These are phyloP conservation scores for Atractosteus spatula DNA, from an alignment of 2,113 vertebrate genomes.

Conservation along the genomic window DNA sequence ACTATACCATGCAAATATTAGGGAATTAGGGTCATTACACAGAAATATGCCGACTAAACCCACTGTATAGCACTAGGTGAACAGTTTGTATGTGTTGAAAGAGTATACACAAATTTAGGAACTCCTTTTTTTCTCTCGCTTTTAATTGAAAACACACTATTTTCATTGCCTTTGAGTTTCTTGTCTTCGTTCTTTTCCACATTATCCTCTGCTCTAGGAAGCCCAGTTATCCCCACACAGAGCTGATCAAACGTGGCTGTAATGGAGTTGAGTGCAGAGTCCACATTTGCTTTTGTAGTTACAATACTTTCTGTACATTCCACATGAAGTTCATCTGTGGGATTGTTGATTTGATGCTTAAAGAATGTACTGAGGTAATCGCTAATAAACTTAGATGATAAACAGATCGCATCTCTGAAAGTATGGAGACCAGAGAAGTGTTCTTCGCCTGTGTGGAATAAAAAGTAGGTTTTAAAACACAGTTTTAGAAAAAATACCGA, in stretches of 20 bases:
- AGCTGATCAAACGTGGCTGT: conserved; percentile 35
- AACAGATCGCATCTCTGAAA: conserved; percentile 50
- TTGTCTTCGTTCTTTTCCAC: conserved; percentile 23
- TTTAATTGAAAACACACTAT: conserved; percentile 1
- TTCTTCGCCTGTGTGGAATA: conserved; percentile 41
- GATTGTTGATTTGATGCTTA: not conserved
- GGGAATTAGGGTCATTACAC: not conserved
- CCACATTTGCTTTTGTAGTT: conserved; percentile 57
- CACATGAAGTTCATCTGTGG: conserved; percentile 32
- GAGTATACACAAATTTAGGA: conserved; percentile 46
- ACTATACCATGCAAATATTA: conserved; percentile 7
- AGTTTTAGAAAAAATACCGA: too few relatives aligned
- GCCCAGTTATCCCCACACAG: conserved; percentile 17
- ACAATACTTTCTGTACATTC: conserved; percentile 35
- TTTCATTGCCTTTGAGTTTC: not conserved
- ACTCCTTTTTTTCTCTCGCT: conserved; percentile 29
- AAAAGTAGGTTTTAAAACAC: not conserved
- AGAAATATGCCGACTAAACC: conserved; percentile 63
- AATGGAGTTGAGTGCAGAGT: conserved; percentile 63
- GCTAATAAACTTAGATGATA: conserved; percentile 53
- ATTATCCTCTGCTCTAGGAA: conserved; percentile 24
- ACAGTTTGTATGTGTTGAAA: conserved; percentile 31
- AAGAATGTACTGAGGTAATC: conserved; percentile 44
- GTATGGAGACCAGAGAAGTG: conserved; percentile 30
- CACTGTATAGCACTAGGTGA: conserved; percentile 61